Conservation (phyloP, 1,140 invertebrate genomes). For the Subanguina moxae region DNA sequence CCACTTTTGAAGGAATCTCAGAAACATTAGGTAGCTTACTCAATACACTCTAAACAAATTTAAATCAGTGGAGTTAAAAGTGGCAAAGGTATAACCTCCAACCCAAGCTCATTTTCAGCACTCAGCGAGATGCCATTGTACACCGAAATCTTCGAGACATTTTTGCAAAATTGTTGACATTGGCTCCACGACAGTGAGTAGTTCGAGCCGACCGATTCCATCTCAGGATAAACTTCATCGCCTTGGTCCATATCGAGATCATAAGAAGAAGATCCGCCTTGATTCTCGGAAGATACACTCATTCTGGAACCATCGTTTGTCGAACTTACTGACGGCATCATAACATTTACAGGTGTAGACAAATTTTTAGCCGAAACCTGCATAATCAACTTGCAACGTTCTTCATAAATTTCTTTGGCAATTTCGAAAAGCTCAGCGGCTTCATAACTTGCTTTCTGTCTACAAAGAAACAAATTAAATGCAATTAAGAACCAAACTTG, state of each 20-base stretch:
- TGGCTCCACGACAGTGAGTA: conserved; percentile 20
- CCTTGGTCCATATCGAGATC: no score
- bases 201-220: neutral
- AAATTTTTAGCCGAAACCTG: conserved; percentile 4
- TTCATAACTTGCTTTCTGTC: conserved; percentile 29
- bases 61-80: neutral
- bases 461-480: conserved; percentile 15
- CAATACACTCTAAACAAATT: neutral
- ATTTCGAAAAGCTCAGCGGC: conserved; percentile 22
- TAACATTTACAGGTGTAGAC: neutral
- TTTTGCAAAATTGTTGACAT: conserved; percentile 41
- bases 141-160: conserved; percentile 41
- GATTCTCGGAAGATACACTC: conserved; percentile 12
- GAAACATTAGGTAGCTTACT: neutral
- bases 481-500: neutral
- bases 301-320: conserved; percentile 15
- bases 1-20: neutral
- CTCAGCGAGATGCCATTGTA: conserved; percentile 30
- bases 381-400: neutral
- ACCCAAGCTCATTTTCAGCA: conserved; percentile 9
- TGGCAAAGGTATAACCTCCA: neutral
- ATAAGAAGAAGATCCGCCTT: neutral
- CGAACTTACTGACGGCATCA: conserved; percentile 2
- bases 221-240: neutral
- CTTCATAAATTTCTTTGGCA: conserved; percentile 4